Evolutionary conservation across 2,888 invertebrate genomes (phyloP).

Genomic region (Plebejus melissa): DNA sequence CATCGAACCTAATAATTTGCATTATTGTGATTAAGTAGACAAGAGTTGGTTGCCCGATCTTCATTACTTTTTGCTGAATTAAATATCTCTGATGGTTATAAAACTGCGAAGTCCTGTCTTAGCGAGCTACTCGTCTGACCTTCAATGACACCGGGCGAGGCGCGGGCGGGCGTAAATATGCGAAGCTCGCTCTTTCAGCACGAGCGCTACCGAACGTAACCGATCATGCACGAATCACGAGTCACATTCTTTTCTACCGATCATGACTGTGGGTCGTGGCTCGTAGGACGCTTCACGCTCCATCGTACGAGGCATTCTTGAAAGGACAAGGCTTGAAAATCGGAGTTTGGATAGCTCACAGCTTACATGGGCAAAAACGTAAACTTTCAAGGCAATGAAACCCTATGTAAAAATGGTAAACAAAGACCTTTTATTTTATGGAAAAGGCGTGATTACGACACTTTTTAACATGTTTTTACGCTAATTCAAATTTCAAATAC

Average conservation of each 20-base stretch:
- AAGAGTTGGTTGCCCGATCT: neutral
- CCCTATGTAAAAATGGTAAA: too few relatives aligned
- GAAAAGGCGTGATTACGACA: too few relatives aligned
- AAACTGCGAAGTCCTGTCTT: neutral
- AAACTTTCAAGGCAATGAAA: too few relatives aligned
- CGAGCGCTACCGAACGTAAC: neutral
- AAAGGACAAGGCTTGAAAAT: neutral
- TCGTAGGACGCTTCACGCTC: neutral
- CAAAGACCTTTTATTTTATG: too few relatives aligned
- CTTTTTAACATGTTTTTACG: too few relatives aligned
- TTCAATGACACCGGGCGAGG: constrained; percentile 4
- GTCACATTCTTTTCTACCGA: neutral
- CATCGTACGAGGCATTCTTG: neutral
- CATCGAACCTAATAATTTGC: neutral
- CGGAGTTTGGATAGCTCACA: neutral
- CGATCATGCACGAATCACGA: constrained; percentile 6
- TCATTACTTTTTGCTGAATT: neutral
- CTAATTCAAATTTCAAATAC: too few relatives aligned
- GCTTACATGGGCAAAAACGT: neutral
- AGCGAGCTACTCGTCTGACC: neutral
- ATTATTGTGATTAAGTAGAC: too few relatives aligned
- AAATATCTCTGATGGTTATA: neutral
- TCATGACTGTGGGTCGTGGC: neutral
- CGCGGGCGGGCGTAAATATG: neutral
- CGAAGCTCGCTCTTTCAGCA: neutral